Base-by-base conservation (phyloP, 2,113 vertebrate species). In the Callionymus lyra region DNA sequence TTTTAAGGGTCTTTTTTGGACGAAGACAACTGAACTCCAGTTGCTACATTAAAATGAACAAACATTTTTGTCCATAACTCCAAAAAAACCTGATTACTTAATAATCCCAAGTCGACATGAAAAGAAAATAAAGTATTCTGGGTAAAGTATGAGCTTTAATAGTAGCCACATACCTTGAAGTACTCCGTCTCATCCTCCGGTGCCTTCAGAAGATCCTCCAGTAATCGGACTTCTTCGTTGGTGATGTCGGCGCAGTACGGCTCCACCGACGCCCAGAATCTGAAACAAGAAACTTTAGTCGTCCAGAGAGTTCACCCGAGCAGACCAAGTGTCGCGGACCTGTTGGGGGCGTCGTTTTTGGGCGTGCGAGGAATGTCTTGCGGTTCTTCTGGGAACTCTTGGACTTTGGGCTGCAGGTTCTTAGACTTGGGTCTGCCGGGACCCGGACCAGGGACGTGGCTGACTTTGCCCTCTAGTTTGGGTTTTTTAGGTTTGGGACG, bases 401-500 rank as follows among this genome's bases (percentile, higher is more conserved):
- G 93, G 66, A 94, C 90, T 79, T 97, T 99, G 34, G 91, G 86
- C 70, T 94, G 93, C 44, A 94, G 58, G 63, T 94, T 97, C 75
- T 96, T 98, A 12, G 93, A 91, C 48, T 98, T 99, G 47, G 95
- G 94, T 55, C 95, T 74, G 1, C 95, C 94, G 0, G 95, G 95
- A 9, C 94, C 95, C 6, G 91, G 91, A 2, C 94, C 90, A 0
- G 90, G 86, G 3, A 86, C 89, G 0, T 98, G 93, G 35, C 92
- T 79, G 0, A 87, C 91, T 76, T 99, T 99, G 6, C 87, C 82
- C 27, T 99, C 95, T 45, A 96, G 70, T 70, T 98, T 98, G 76
- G 90, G 93, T 58, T 98, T 99, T 77, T 99, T 99, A 48, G 93
- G 90, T 50, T 99, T 99, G 34, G 93, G 95, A 46, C 95, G 93